Conservation (phyloP, 2,797 vertebrate genomes). For the Astyanax mexicanus region DNA sequence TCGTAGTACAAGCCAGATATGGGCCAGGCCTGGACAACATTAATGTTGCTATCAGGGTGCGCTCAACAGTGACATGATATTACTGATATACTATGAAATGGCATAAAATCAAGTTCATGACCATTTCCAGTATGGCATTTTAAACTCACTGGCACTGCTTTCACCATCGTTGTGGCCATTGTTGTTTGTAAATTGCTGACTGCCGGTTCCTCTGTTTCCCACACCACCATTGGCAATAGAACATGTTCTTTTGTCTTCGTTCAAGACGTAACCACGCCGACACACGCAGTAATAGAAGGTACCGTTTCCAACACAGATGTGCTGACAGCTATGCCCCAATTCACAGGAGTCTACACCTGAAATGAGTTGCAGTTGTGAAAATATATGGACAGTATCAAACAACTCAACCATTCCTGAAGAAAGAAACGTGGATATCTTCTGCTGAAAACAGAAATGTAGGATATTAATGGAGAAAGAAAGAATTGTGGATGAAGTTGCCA, state of each 20-base stretch:
- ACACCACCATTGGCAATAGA: slow-evolving; percentile 46
- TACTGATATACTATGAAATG: slow-evolving; percentile 38
- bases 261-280: slow-evolving; percentile 72
- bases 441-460: neutral
- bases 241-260: slow-evolving; percentile 72
- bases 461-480: neutral
- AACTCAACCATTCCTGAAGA: neutral
- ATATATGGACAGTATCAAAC: neutral
- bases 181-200: slow-evolving; percentile 1
- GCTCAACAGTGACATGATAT: neutral
- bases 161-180: slow-evolving; percentile 28
- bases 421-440: neutral
- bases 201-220: neutral
- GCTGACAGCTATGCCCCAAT: slow-evolving; percentile 74
- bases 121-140: slow-evolving; percentile 44
- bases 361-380: slow-evolving; percentile 31
- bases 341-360: slow-evolving; percentile 69
- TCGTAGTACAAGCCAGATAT: too few species aligned
- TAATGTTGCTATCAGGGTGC: too few species aligned
- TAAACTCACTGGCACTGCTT: slow-evolving; percentile 45
- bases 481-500: neutral
- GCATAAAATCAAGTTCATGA: slow-evolving; percentile 15
- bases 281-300: slow-evolving; percentile 74
- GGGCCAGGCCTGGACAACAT: too few species aligned
- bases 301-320: slow-evolving; percentile 69